Evolutionary conservation across 2,113 vertebrate genomes (phyloP).

Genomic region (Spea multiplicata): DNA sequence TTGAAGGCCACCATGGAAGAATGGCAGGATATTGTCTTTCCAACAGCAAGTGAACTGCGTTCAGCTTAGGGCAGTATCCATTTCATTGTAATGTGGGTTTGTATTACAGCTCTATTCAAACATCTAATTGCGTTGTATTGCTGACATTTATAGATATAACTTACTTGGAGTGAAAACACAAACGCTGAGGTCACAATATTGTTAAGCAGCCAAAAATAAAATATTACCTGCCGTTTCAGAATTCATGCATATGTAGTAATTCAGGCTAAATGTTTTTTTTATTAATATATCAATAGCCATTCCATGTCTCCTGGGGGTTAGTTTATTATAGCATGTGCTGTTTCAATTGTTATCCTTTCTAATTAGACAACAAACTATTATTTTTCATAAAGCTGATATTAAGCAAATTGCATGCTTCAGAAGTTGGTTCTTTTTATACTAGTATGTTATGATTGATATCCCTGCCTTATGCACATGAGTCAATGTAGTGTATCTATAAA

Average conservation of each 20-base stretch:
- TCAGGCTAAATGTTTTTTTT: no score
- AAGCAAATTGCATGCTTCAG: no score
- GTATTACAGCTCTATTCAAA: conserved; percentile 82
- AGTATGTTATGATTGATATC: no score
- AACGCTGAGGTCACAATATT: conserved; percentile 69
- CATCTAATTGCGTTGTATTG: conserved; percentile 77
- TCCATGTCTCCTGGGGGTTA: no score
- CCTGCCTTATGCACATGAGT: no score
- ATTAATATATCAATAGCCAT: no score
- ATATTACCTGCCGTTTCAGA: not conserved
- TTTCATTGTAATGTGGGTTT: conserved; percentile 80
- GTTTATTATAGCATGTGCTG: no score
- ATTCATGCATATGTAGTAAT: not conserved
- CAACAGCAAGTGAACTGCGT: conserved; percentile 78
- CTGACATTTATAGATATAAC: conserved; percentile 82
- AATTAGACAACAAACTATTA: no score
- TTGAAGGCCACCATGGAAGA: conserved; percentile 81
- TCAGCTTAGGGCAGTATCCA: conserved; percentile 76
- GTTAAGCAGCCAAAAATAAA: conserved; percentile 4
- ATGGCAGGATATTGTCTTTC: conserved; percentile 82
- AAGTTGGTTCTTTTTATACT: no score
- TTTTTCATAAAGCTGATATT: no score
- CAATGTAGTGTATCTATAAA: no score
- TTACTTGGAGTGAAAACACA: conserved; percentile 79
- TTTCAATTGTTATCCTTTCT: no score